Evolutionary conservation across 2,113 vertebrate species (phyloP).

Genomic region (Micronycteris hirsuta): DNA sequence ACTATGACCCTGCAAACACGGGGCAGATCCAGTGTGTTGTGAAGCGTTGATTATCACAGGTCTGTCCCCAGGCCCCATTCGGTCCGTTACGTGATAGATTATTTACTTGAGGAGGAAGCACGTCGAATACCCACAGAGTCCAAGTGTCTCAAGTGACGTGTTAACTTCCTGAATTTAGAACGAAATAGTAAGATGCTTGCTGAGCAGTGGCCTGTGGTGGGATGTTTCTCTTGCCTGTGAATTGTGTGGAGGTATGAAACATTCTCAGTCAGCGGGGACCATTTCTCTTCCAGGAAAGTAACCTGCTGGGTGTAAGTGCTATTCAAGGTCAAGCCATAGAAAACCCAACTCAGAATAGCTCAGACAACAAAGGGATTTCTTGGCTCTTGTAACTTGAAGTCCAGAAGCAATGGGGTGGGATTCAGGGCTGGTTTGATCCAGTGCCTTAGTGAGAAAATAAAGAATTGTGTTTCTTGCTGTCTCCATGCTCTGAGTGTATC

Average conservation of each 20-base stretch:
- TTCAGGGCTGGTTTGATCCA: not conserved
- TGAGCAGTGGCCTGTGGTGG: not conserved
- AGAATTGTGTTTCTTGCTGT: not conserved
- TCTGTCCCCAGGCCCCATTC: not conserved
- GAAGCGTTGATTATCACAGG: not conserved
- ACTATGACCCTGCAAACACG: slow-evolving; percentile 53
- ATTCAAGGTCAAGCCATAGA: not conserved
- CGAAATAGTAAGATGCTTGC: not conserved
- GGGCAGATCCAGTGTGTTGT: slow-evolving; percentile 41
- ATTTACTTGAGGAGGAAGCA: not conserved
- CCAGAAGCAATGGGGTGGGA: not conserved
- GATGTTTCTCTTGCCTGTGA: not conserved
- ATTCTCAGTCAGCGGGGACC: not conserved
- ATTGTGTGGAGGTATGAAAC: not conserved
- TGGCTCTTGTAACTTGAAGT: not conserved
- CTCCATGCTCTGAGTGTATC: not conserved
- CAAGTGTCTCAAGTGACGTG: not conserved
- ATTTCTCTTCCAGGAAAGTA: not conserved
- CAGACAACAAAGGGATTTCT: not conserved
- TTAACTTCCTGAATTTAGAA: not conserved
- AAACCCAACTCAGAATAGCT: not conserved
- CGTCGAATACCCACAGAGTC: not conserved
- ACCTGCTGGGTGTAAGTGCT: not conserved
- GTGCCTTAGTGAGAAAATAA: not conserved
- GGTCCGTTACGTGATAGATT: not conserved